These are phyloP conservation scores for Danionella cerebrum DNA, from an alignment of 2,113 vertebrate species.

Conservation along the genomic window DNA sequence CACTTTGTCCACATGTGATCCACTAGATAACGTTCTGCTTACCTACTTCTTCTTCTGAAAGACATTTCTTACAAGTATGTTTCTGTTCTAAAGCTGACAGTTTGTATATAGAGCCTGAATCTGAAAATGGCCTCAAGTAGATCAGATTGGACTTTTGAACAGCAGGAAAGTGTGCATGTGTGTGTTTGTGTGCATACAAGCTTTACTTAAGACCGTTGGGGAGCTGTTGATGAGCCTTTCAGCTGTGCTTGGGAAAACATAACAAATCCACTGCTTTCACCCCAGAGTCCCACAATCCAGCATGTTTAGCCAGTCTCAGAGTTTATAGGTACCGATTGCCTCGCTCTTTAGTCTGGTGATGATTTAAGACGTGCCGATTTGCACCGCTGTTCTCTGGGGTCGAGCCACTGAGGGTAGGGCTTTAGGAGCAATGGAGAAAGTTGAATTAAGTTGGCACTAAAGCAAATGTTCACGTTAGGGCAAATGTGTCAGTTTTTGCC, in stretches of 20 bases:
- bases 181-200: constrained; percentile 6
- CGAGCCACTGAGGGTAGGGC: not conserved
- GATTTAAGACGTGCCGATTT: constrained; percentile 32
- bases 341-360: constrained; percentile 23
- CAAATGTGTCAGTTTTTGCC: too few species aligned
- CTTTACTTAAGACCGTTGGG: not conserved
- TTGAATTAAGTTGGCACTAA: constrained; percentile 1
- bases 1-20: too few species aligned
- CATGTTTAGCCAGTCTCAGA: constrained; percentile 3
- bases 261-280: constrained; percentile 15
- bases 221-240: constrained; percentile 36
- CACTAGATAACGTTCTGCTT: too few species aligned
- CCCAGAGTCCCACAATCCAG: constrained; percentile 23
- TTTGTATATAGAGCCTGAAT: not conserved
- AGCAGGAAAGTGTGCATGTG: not conserved
- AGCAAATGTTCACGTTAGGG: not conserved
- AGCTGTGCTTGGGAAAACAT: constrained; percentile 34
- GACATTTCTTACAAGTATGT: not conserved
- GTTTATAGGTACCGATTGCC: constrained; percentile 24
- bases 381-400: not conserved
- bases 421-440: constrained; percentile 6
- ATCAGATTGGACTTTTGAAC: not conserved
- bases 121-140: not conserved
- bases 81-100: not conserved
- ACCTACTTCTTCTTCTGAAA: too few species aligned